Evolutionary conservation across 2,797 vertebrate genomes (phyloP), one percentile per base, ranked within the genome.

Genomic region (Leuciscus waleckii): DNA sequence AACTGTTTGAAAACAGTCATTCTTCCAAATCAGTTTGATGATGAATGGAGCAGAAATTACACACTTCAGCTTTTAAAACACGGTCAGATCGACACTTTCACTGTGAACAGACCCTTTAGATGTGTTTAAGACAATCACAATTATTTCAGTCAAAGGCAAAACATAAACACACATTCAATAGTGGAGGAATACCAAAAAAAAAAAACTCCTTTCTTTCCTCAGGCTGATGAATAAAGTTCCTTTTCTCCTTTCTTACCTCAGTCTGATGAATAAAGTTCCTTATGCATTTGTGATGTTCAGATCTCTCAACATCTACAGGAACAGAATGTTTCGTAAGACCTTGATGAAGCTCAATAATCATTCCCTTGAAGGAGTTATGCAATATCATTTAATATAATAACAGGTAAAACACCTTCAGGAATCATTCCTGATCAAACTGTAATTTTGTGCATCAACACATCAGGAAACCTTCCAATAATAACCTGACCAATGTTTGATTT

Each of bases 241-340:
- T 83, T 81, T n/a, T n/a, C 14, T 10, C 6, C 26, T 6, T 17
- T 35, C 77, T 67, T 79, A 79, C 77, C 77, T 79, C 77, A 32
- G 35, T 81, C 67, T 86, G 77, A 68, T 71, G 82, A 89, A 83
- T 63, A 77, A 82, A 81, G 73, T 67, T 67, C 81, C 83, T 83
- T 81, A 87, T 16, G 85, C 58, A 83, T 74, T 74, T 83, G 56
- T 35, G 81, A 88, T 26, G 26, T 39, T 88, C 81, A 71, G 68
- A 63, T 76, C 32, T 56, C 79, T 88, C 79, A 84, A 68, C 87
- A 88, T 85, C 88, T 87, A 71, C n/a, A 85, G 32, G 37, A 56
- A 16, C 68, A 70, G 35, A 29, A 82, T 7, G 41, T 79, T 67
- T 82, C 37, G 6, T 49, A 71, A 75, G 41, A 79, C 69, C 76